These are phyloP conservation scores for Penaeus monodon DNA, from an alignment of 2,888 invertebrate genomes.

Conservation along the genomic window DNA sequence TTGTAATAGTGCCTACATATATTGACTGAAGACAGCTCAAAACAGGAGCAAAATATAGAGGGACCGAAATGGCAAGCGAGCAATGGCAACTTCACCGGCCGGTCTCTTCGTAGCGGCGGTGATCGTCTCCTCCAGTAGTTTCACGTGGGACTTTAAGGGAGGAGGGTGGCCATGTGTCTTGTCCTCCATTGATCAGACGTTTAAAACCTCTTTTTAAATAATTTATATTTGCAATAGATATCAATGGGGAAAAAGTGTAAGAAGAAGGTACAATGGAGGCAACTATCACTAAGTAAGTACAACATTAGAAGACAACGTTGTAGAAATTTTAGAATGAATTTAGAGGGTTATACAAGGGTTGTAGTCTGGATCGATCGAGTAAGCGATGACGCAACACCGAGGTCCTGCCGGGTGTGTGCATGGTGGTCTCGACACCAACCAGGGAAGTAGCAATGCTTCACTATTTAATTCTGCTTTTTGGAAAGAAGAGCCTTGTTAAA, in stretches of 20 bases:
- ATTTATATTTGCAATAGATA: conserved; percentile 54
- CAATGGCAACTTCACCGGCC: background rate
- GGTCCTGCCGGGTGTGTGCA: too few relatives aligned
- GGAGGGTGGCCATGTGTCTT: conserved; percentile 53
- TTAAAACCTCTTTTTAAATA: conserved; percentile 26
- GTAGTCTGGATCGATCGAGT: conserved; percentile 19
- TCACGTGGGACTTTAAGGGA: conserved; percentile 53
- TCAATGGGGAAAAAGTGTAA: conserved; percentile 67
- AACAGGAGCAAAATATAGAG: too few relatives aligned
- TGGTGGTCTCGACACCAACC: too few relatives aligned
- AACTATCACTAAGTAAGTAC: conserved; percentile 64
- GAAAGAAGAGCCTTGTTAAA: too few relatives aligned
- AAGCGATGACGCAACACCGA: too few relatives aligned
- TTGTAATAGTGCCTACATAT: too few relatives aligned
- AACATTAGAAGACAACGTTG: background rate
- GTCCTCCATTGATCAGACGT: conserved; percentile 35
- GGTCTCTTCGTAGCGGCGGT: conserved; percentile 19
- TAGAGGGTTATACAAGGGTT: conserved; percentile 1
- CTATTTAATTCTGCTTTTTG: too few relatives aligned
- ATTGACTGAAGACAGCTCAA: too few relatives aligned
- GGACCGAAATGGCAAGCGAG: background rate
- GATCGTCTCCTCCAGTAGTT: conserved; percentile 35
- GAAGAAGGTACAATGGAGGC: conserved; percentile 65
- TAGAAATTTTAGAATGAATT: conserved; percentile 1
- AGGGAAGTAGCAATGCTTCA: too few relatives aligned